These are phyloP conservation scores for Periophthalmodon schlosseri DNA, from an alignment of 2,113 vertebrate species.

Conservation along the genomic window DNA sequence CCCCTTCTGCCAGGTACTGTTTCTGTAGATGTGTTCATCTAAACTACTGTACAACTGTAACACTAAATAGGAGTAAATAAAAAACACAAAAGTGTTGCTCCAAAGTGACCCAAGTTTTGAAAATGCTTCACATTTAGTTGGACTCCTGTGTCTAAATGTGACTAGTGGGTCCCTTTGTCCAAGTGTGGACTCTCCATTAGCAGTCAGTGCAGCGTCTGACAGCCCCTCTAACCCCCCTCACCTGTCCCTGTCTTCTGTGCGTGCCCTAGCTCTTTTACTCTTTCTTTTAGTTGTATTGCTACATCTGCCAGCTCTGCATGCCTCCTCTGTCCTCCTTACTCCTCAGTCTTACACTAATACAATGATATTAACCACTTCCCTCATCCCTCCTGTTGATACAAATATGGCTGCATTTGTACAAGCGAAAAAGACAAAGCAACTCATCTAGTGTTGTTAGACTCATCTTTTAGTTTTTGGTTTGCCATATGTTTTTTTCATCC, in stretches of 20 bases:
- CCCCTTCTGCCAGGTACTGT: not conserved
- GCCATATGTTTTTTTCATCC: slow-evolving; percentile 47
- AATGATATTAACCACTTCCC: slow-evolving; percentile 34
- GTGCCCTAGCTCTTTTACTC: slow-evolving; percentile 64
- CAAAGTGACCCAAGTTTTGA: slow-evolving; percentile 7
- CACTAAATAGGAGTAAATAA: slow-evolving; percentile 19
- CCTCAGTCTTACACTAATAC: slow-evolving; percentile 57
- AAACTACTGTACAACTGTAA: not conserved
- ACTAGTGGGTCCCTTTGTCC: slow-evolving; percentile 89
- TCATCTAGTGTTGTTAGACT: slow-evolving; percentile 67
- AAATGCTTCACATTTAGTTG: not conserved
- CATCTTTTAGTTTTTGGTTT: slow-evolving; percentile 67
- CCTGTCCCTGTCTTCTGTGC: slow-evolving; percentile 67
- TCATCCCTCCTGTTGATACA: slow-evolving; percentile 54
- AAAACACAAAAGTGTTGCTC: slow-evolving; percentile 36
- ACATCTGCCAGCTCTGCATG: slow-evolving; percentile 85
- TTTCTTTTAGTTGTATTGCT: slow-evolving; percentile 52
- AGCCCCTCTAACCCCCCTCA: slow-evolving; percentile 30
- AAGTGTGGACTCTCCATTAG: slow-evolving; percentile 70
- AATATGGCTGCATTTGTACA: slow-evolving; percentile 74
- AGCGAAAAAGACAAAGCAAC: slow-evolving; percentile 75
- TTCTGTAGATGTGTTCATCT: slow-evolving; percentile 33
- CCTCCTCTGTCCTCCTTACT: slow-evolving; percentile 34
- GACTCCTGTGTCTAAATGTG: slow-evolving; percentile 54
- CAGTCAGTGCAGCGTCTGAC: slow-evolving; percentile 61